Evolutionary conservation across 1,140 invertebrate species (phyloP).

Genomic region (Drosophila ohnishii): DNA sequence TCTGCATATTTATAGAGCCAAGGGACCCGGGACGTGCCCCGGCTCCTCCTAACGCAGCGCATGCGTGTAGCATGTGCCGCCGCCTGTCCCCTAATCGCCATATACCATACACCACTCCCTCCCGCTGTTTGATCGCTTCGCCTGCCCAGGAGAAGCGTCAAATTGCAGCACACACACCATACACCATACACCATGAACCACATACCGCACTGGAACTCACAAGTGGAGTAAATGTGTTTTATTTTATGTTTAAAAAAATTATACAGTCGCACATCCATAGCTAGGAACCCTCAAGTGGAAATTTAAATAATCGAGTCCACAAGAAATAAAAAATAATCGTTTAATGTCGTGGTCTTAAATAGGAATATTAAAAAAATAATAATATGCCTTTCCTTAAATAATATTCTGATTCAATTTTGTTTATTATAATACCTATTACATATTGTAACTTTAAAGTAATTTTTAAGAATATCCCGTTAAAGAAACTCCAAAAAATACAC

Average conservation of each 20-base stretch:
- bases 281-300: conserved; percentile 2
- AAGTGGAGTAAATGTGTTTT: conserved; percentile 52
- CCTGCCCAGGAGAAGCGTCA: conserved; percentile 54
- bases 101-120: conserved; percentile 6
- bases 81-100: conserved; percentile 39
- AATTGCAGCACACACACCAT: conserved; percentile 58
- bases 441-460: too few species aligned
- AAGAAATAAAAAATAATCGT: background rate
- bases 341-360: background rate
- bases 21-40: conserved; percentile 59
- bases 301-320: background rate
- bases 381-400: too few species aligned
- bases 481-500: too few species aligned
- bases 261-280: conserved; percentile 16
- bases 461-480: too few species aligned
- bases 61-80: conserved; percentile 80
- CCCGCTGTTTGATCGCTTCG: conserved; percentile 57
- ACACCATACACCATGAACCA: conserved; percentile 2
- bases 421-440: too few species aligned
- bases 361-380: background rate
- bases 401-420: too few species aligned
- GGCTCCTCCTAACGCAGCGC: conserved; percentile 56
- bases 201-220: conserved; percentile 12
- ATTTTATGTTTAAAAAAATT: conserved; percentile 26
- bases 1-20: conserved; percentile 75